phyloP scores from a whole-genome alignment of 2,888 invertebrate genomes.

The Hetaerina titia region DNA sequence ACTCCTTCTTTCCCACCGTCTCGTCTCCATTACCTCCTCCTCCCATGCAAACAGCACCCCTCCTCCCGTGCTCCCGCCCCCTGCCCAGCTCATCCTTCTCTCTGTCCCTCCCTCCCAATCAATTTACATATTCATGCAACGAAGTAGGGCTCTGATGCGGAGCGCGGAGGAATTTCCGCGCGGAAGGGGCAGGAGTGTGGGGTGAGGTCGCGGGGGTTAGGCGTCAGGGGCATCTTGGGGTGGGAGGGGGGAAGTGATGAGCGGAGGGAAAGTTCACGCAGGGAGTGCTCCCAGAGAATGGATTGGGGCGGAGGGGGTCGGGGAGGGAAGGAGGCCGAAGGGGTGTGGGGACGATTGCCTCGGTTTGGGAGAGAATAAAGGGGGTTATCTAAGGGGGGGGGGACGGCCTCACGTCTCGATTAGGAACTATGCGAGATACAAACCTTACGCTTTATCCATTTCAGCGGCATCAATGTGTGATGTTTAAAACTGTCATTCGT shows the following conservation, averaged over 20 bases:
- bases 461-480: background rate
- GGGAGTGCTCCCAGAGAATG: background rate
- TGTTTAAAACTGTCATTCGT: background rate
- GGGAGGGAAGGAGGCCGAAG: background rate
- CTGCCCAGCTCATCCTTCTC: background rate
- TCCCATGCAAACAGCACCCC: background rate
- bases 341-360: background rate
- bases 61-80: background rate
- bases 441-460: background rate
- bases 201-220: background rate
- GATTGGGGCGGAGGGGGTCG: background rate
- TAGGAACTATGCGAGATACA: background rate
- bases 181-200: background rate
- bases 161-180: background rate
- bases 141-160: background rate
- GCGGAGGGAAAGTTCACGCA: background rate
- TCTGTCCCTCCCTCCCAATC: background rate
- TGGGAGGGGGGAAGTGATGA: background rate
- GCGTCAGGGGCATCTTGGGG: background rate
- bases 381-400: background rate
- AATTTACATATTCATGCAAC: constrained; percentile 3
- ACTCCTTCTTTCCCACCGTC: background rate
- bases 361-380: background rate
- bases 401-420: background rate
- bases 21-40: background rate